Conservation (phyloP, 2,888 invertebrate genomes). For the Nysson spinosus region DNA sequence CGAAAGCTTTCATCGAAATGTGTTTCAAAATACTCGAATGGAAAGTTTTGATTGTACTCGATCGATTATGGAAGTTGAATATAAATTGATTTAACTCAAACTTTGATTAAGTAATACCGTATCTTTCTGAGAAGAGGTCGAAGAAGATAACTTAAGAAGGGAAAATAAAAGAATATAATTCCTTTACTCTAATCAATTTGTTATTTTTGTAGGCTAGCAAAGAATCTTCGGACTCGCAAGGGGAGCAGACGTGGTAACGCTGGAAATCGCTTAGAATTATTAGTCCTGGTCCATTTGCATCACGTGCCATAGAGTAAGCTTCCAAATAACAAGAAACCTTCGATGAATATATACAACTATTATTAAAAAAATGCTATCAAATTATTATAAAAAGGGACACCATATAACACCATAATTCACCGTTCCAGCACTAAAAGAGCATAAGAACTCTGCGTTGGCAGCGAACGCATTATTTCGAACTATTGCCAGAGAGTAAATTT, state of each 20-base stretch:
- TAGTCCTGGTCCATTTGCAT: conserved; percentile 89
- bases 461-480: conserved; percentile 49
- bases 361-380: background rate
- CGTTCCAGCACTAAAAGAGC: conserved; percentile 21
- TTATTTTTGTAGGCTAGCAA: conserved; percentile 82
- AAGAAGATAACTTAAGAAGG: too few relatives aligned
- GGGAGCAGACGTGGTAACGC: conserved; percentile 91
- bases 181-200: too few relatives aligned
- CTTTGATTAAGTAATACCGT: too few relatives aligned
- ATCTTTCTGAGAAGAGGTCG: too few relatives aligned
- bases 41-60: too few relatives aligned
- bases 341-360: background rate
- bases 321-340: background rate
- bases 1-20: too few relatives aligned
- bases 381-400: too few relatives aligned
- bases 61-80: too few relatives aligned
- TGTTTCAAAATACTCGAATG: too few relatives aligned
- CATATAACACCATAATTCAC: too few relatives aligned
- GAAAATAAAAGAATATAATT: too few relatives aligned
- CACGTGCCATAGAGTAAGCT: conserved; percentile 87
- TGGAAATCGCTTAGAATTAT: conserved; percentile 90
- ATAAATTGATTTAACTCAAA: too few relatives aligned
- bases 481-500: conserved; percentile 41
- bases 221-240: conserved; percentile 89
- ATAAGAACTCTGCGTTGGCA: conserved; percentile 46